phyloP scores from a whole-genome alignment of 2,888 invertebrate genomes.

The Apodemia mormo region DNA sequence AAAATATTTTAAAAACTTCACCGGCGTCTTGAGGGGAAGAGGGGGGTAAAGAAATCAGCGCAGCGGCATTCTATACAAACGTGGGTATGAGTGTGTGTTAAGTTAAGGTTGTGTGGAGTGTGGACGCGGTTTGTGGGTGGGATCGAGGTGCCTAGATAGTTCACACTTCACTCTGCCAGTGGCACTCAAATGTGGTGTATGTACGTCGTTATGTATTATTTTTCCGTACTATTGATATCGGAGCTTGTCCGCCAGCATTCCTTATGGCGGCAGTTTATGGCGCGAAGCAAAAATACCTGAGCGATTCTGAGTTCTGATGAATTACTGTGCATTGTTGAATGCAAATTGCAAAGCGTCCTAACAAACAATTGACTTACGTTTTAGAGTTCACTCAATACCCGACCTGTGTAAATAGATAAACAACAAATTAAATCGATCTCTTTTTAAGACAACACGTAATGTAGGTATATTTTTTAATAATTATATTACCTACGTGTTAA shows the following conservation, averaged over 20 bases:
- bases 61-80: conserved; percentile 57
- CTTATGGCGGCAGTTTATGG: conserved; percentile 65
- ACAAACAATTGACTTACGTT: conserved; percentile 16
- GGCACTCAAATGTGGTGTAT: conserved; percentile 46
- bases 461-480: conserved; percentile 15
- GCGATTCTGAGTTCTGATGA: conserved; percentile 72
- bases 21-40: conserved; percentile 54
- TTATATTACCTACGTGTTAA: not conserved
- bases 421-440: too few relatives aligned
- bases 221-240: conserved; percentile 52
- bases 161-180: conserved; percentile 52
- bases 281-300: conserved; percentile 74
- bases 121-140: conserved; percentile 56
- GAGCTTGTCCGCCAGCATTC: conserved; percentile 73
- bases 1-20: conserved; percentile 38
- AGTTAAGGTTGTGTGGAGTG: conserved; percentile 50
- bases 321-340: conserved; percentile 64
- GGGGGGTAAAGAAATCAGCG: conserved; percentile 66
- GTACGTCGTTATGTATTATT: conserved; percentile 50
- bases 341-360: conserved; percentile 16
- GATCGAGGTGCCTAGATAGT: conserved; percentile 49
- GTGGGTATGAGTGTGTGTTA: conserved; percentile 40
- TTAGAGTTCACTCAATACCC: conserved; percentile 8
- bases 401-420: not conserved
- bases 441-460: not conserved